Evolutionary conservation across 1,140 invertebrate genomes (phyloP).

Genomic region (Schlechtendalia chinensis): DNA sequence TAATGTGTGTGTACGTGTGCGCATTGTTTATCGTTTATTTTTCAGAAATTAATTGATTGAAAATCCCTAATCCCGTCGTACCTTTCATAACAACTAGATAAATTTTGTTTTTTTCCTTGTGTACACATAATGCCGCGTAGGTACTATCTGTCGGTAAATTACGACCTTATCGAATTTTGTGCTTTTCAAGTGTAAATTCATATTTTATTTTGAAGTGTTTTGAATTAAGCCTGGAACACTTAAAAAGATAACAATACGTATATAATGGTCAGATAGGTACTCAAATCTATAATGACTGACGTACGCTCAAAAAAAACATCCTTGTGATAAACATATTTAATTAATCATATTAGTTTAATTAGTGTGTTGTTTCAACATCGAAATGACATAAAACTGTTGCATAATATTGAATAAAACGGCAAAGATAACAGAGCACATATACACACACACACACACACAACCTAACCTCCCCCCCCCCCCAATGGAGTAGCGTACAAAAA

Average conservation of each 20-base stretch:
- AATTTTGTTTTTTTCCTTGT: conserved; percentile 4
- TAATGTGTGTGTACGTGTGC: too few species aligned
- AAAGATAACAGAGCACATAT: too few species aligned
- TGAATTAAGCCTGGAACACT: conserved; percentile 3
- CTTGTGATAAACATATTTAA: background rate
- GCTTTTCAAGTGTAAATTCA: background rate
- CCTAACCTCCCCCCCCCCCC: too few species aligned
- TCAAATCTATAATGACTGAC: background rate
- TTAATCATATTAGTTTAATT: background rate
- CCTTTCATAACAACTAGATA: conserved; percentile 8
- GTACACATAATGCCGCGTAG: background rate
- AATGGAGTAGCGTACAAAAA: too few species aligned
- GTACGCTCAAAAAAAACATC: background rate
- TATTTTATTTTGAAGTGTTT: background rate
- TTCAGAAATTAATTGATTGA: background rate
- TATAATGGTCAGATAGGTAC: background rate
- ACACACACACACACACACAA: too few species aligned
- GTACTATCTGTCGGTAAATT: background rate
- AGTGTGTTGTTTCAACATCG: background rate
- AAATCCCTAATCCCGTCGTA: background rate
- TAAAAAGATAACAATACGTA: background rate
- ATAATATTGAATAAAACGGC: background rate
- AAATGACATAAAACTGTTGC: background rate
- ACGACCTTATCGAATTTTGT: background rate
- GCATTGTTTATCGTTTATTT: background rate